These are phyloP conservation scores for Drosophila pseudotalamancana DNA, from an alignment of 2,888 invertebrate species.

Conservation along the genomic window DNA sequence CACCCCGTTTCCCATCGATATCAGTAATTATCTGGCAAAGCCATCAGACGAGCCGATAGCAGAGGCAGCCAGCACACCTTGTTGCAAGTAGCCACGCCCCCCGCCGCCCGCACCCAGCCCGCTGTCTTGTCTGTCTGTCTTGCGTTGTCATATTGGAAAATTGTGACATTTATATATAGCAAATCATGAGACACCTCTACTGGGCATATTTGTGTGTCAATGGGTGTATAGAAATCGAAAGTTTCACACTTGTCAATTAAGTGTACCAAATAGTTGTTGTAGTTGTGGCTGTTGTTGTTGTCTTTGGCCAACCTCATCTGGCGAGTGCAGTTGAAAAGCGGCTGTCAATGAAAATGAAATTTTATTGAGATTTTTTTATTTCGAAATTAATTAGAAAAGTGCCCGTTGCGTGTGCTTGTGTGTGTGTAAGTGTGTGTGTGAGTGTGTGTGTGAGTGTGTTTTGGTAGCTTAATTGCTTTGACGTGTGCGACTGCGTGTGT, in stretches of 20 bases:
- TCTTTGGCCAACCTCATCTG: constrained; percentile 40
- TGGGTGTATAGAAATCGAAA: constrained; percentile 79
- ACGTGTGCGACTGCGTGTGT: constrained; percentile 51
- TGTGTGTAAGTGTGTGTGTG: constrained; percentile 56
- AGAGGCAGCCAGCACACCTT: constrained; percentile 26
- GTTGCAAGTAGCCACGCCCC: constrained; percentile 29
- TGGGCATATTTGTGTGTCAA: constrained; percentile 66
- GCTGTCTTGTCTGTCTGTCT: background rate
- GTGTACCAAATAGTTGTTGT: constrained; percentile 64
- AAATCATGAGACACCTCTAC: constrained; percentile 54
- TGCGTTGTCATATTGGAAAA: constrained; percentile 56
- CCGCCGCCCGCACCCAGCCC: background rate
- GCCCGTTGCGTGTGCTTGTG: constrained; percentile 33
- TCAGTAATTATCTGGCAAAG: background rate
- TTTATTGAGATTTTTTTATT: constrained; percentile 76
- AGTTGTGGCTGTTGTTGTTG: constrained; percentile 29
- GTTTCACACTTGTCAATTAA: constrained; percentile 79
- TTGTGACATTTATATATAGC: constrained; percentile 79
- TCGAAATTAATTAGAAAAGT: constrained; percentile 77
- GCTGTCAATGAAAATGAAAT: constrained; percentile 80
- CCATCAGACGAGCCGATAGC: constrained; percentile 2
- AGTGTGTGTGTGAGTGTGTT: constrained; percentile 60
- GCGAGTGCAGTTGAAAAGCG: constrained; percentile 75
- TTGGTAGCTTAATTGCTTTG: constrained; percentile 77
- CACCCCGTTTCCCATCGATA: too few species aligned